These are phyloP conservation scores for Cirrhinus molitorella DNA, from an alignment of 2,797 vertebrate species.

Conservation along the genomic window DNA sequence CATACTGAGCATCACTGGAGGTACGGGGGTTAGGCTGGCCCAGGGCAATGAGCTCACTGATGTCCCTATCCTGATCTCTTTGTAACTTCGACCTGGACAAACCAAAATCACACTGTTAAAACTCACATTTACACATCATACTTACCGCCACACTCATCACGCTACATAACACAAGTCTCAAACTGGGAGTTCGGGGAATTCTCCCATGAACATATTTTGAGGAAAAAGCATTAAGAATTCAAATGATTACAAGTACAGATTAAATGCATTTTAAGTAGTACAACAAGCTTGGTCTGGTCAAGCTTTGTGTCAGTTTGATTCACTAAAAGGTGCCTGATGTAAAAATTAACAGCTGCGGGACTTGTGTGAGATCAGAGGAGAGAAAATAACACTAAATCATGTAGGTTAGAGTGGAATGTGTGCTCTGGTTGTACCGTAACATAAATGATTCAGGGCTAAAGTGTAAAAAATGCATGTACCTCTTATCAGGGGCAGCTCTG, in stretches of 20 bases:
- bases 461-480: slow-evolving; percentile 74
- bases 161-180: background rate
- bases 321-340: slow-evolving; percentile 31
- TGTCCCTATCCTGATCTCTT: slow-evolving; percentile 95
- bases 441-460: slow-evolving; percentile 67
- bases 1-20: slow-evolving; percentile 90
- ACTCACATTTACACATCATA: background rate
- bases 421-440: slow-evolving; percentile 23
- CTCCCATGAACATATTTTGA: slow-evolving; percentile 17
- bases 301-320: background rate
- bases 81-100: slow-evolving; percentile 91
- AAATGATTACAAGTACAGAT: background rate
- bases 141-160: background rate
- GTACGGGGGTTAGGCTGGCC: slow-evolving; percentile 91
- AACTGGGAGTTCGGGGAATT: background rate
- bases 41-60: slow-evolving; percentile 95
- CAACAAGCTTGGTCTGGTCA: background rate
- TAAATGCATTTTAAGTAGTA: slow-evolving; percentile 12
- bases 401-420: background rate
- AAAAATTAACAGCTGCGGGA: background rate
- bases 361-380: background rate
- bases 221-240: slow-evolving; percentile 12
- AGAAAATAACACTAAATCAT: background rate
- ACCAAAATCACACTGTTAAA: background rate
- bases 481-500: slow-evolving; percentile 95